Conservation (phyloP, 1,140 invertebrate species). For the Magallana gigas region DNA sequence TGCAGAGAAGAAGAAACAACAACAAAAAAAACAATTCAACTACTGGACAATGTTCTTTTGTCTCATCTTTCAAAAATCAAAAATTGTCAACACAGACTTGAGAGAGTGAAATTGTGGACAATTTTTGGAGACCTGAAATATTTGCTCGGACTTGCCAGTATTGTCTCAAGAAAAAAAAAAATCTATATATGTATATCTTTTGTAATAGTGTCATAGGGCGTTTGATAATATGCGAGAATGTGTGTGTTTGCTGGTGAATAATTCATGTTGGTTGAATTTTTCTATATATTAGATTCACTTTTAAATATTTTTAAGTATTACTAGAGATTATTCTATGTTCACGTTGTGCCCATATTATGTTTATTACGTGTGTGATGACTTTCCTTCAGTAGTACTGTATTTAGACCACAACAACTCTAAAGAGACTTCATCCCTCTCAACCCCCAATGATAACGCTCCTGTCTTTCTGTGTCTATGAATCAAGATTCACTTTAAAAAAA, state of each 20-base stretch:
- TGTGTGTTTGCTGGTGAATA: neutral
- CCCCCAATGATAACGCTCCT: neutral
- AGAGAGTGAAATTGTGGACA: neutral
- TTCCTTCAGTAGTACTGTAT: neutral
- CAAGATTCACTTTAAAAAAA: no score
- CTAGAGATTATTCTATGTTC: constrained; percentile 34
- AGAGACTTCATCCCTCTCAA: neutral
- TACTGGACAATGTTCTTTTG: neutral
- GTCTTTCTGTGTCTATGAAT: neutral
- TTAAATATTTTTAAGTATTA: constrained; percentile 36
- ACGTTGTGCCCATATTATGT: constrained; percentile 11
- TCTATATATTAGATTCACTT: constrained; percentile 24
- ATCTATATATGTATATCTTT: constrained; percentile 34
- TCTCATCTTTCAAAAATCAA: constrained; percentile 40
- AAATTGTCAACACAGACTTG: neutral
- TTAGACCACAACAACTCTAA: neutral
- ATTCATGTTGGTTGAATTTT: constrained; percentile 29
- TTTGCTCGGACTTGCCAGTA: constrained; percentile 45
- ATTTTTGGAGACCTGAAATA: constrained; percentile 31
- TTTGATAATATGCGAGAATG: neutral
- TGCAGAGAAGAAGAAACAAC: neutral
- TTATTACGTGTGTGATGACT: constrained; percentile 15
- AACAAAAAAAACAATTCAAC: constrained; percentile 4
- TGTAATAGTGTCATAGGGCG: constrained; percentile 21
- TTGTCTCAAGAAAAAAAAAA: constrained; percentile 33